These are phyloP conservation scores for Rhyacophila evoluta DNA, from an alignment of 2,888 invertebrate species.

Conservation along the genomic window DNA sequence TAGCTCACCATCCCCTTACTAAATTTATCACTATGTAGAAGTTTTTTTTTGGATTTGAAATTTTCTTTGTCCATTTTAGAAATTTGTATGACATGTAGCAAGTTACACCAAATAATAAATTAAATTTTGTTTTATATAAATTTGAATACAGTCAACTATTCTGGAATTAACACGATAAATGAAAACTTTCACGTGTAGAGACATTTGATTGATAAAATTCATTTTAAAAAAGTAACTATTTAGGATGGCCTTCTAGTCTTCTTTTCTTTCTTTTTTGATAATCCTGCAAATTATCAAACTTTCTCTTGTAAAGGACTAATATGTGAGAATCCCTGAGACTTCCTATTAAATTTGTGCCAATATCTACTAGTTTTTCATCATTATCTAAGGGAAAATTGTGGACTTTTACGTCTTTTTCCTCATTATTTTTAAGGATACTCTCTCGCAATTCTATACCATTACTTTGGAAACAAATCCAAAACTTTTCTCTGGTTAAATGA, in stretches of 20 bases:
- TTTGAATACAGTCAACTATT: no score
- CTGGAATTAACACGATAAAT: no score
- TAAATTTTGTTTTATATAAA: no score
- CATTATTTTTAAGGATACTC: constrained; percentile 58
- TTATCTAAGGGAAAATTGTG: background rate
- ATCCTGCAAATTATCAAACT: constrained; percentile 84
- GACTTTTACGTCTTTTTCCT: background rate
- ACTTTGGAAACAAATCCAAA: constrained; percentile 64
- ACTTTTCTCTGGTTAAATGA: constrained; percentile 58
- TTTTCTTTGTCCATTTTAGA: no score
- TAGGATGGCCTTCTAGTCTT: constrained; percentile 68
- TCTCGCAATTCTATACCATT: constrained; percentile 60
- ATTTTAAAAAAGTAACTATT: no score
- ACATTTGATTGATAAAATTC: no score
- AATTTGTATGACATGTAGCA: no score
- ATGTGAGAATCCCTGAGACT: constrained; percentile 60
- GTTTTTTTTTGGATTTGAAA: no score
- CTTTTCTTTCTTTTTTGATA: constrained; percentile 82
- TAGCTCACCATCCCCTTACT: no score
- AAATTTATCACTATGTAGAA: no score
- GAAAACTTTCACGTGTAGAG: no score
- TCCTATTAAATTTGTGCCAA: constrained; percentile 49
- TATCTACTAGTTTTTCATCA: background rate
- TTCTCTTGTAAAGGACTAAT: constrained; percentile 79
- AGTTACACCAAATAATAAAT: no score